Conservation (phyloP, 2,888 invertebrate genomes). For the Melanotus villosus region DNA sequence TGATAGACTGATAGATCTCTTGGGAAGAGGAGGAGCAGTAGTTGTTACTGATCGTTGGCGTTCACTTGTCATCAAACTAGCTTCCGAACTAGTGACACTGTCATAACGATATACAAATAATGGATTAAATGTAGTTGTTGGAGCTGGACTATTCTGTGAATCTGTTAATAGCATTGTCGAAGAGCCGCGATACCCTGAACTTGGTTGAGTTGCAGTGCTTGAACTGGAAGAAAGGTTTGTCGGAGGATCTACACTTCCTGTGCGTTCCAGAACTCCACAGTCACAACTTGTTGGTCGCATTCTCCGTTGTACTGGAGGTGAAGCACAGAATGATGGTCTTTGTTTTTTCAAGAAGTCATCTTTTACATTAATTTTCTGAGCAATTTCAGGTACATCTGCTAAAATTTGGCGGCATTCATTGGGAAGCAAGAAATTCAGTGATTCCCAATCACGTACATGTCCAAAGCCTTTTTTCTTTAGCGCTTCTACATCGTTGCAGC, state of each 20-base stretch:
- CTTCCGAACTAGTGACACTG: constrained; percentile 81
- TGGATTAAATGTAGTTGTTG: constrained; percentile 76
- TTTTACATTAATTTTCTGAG: constrained; percentile 75
- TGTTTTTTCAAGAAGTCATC: constrained; percentile 58
- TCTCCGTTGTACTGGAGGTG: constrained; percentile 67
- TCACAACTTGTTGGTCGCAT: constrained; percentile 74
- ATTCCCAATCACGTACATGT: constrained; percentile 95
- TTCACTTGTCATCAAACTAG: constrained; percentile 75
- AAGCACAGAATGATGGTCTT: constrained; percentile 73
- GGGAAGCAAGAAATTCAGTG: constrained; percentile 89
- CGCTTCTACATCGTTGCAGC: constrained; percentile 86
- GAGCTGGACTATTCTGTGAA: constrained; percentile 78
- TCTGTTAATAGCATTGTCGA: constrained; percentile 87
- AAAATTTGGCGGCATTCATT: constrained; percentile 85
- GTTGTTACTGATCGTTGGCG: constrained; percentile 68
- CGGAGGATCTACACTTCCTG: constrained; percentile 62
- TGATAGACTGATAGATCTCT: constrained; percentile 76
- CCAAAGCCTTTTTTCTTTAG: constrained; percentile 85
- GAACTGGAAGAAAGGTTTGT: constrained; percentile 77
- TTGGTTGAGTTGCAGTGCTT: constrained; percentile 84
- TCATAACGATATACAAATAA: constrained; percentile 89
- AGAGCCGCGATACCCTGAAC: constrained; percentile 89
- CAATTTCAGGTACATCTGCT: constrained; percentile 84
- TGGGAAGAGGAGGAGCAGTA: constrained; percentile 74
- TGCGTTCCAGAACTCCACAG: constrained; percentile 70